Conservation (phyloP, 2,888 invertebrate species). For the Euproctis similis region DNA sequence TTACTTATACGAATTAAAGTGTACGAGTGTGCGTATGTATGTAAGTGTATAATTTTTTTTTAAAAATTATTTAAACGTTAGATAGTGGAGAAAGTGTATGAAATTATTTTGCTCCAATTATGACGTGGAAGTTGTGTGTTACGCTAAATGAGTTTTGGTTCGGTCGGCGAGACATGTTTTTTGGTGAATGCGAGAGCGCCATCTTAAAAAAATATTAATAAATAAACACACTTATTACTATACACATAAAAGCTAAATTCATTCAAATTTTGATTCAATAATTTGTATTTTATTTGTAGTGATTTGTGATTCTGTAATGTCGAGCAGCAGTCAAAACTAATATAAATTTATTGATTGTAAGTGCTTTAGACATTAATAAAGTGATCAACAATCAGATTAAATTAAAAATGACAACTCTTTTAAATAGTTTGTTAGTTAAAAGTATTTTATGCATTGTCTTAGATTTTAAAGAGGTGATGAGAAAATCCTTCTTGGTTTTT, state of each 20-base stretch:
- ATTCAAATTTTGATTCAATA: constrained; percentile 3
- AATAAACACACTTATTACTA: constrained; percentile 13
- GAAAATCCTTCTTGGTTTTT: no score
- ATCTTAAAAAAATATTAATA: constrained; percentile 1
- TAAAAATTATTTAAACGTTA: constrained; percentile 48
- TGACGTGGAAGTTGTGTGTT: constrained; percentile 47
- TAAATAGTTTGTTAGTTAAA: no score
- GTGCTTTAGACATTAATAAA: constrained; percentile 18
- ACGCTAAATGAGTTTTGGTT: constrained; percentile 42
- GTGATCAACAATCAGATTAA: constrained; percentile 20
- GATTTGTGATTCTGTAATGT: constrained; percentile 11
- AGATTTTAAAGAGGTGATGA: no score
- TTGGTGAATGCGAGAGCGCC: constrained; percentile 16
- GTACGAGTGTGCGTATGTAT: no score
- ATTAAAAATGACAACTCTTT: constrained; percentile 14
- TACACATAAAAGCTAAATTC: constrained; percentile 6
- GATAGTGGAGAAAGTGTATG: constrained; percentile 59
- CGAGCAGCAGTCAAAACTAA: constrained; percentile 18
- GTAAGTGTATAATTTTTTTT: constrained; percentile 38
- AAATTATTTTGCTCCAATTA: constrained; percentile 68
- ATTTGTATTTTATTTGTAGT: constrained; percentile 1
- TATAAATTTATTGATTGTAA: constrained; percentile 16
- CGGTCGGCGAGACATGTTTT: constrained; percentile 25
- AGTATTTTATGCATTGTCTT: no score
- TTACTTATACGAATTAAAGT: constrained; percentile 26